Evolutionary conservation across 2,888 invertebrate genomes (phyloP), one percentile per base, ranked within the genome.

Genomic region (Lydus trimaculatus): DNA sequence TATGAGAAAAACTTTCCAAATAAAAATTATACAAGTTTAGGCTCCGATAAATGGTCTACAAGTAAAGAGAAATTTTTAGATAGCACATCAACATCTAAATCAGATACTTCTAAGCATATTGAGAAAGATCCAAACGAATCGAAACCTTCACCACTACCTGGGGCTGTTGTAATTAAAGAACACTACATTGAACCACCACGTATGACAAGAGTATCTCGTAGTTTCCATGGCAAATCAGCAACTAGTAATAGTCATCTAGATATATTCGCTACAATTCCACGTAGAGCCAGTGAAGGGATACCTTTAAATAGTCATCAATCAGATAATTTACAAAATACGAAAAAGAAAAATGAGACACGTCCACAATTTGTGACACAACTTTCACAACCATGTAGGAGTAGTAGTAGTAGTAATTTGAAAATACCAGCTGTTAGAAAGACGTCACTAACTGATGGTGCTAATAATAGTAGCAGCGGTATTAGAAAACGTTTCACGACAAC

Each of bases 181-280:
- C 83, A 83, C 65, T 88, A 84, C 73, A 88, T 88, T 36, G 88
- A 88, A 75, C 86, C 87, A 3, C 86, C 87, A 1, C 81, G 80
- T 74, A 86, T 86, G 69, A 84, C 81, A 15, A 73, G 87, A 31
- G 82, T 87, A 62, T 85, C 88, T 0, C 86, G 85, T 71, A 87
- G 85, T 78, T 85, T 84, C 70, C 85, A 85, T 71, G 85, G 84
- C n/a, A 84, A 84, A 76, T 79, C 82, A 4, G 73, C 80, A 25
- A 75, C 79, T 17, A 80, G 74, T 68, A 71, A 66, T 61, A 80
- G 78, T 63, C 71, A 74, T 60, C 67, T 81, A 63, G 80, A 80
- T 67, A 76, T 78, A 65, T 67, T 75, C 9, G 64, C 64, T 11
- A 74, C 60, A 31, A 66, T 73, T 58, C 81, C 78, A n/a, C 75